Conservation (phyloP, 2,888 invertebrate species). For the Leptopilina syphax region DNA sequence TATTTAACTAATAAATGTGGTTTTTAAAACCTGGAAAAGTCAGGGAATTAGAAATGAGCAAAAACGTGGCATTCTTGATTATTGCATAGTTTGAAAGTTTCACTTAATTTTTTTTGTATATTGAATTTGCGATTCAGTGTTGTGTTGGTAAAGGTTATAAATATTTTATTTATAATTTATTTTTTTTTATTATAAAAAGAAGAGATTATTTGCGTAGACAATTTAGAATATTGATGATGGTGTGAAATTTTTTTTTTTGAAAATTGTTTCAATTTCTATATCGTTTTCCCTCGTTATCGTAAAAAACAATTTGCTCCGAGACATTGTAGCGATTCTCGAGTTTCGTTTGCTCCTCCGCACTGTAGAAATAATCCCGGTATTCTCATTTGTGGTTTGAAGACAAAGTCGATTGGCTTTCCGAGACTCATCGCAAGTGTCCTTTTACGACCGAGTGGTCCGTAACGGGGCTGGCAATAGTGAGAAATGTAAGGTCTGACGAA, state of each 20-base stretch:
- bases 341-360: not conserved
- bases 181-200: not conserved
- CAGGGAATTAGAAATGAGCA: too few species aligned
- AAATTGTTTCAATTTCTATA: not conserved
- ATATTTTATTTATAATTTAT: too few species aligned
- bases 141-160: too few species aligned
- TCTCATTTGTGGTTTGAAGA: slow-evolving; percentile 27
- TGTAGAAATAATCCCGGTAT: slow-evolving; percentile 4
- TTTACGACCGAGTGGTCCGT: slow-evolving; percentile 5
- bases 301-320: not conserved
- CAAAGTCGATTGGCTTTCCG: slow-evolving; percentile 24
- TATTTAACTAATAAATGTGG: too few species aligned
- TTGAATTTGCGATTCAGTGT: too few species aligned
- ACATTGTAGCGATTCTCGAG: slow-evolving; percentile 5
- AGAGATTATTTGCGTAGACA: not conserved
- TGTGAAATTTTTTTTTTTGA: not conserved
- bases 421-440: not conserved
- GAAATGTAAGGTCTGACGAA: not conserved
- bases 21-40: too few species aligned
- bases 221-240: not conserved
- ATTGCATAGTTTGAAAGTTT: too few species aligned
- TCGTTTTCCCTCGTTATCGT: slow-evolving; percentile 6
- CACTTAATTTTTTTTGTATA: too few species aligned
- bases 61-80: too few species aligned
- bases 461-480: slow-evolving; percentile 8